Evolutionary conservation across 2,797 vertebrate genomes (phyloP), one percentile per base, ranked within the genome.

Genomic region (Triplophysa yarkandensis): DNA sequence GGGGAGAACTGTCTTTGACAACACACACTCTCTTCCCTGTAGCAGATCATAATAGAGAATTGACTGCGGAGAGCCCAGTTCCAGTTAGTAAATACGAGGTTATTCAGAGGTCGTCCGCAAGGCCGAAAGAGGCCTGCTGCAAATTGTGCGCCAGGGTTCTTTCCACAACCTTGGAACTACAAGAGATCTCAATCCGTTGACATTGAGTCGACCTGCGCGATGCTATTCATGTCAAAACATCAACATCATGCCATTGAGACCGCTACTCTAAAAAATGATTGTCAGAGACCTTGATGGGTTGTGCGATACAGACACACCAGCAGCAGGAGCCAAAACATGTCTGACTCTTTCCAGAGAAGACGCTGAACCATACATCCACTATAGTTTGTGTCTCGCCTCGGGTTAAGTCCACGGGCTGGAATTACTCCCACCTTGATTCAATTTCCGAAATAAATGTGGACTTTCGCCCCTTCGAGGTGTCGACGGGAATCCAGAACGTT

Each of bases 61-160:
- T 36, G 48, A 64, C 27, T 55, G 44, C 58, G 52, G 25, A 16
- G 13, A 54, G 23, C 44, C 58, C 66, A 25, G 69, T 16, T 74
- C 30, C 73, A 77, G 69, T 83, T 80, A 68, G 70, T 62, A 71
- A 77, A 66, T 62, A 64, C 46, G 63, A 30, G 52, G 48, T 28
- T 58, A 74, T 41, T 60, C 46, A 61, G 52, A 55, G 36, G 73
- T 66, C 50, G 13, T 27, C 13, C 2, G 1, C 50, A 27, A 54
- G 50, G 21, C 6, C 50, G 1, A 14, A 25, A 54, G 27, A 27
- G 8, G 23, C 21, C 48, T 21, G 10, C 7, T 48, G 46, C 43
- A 44, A 44, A 46, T 19, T 5, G 4, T 11, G 50, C 46, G 13
- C 50, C 58, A 75, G 32, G 0, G 43, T 73, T 60, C 46, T 67